These are phyloP conservation scores for Hippocampus zosterae DNA, from an alignment of 2,113 vertebrate genomes.

Conservation along the genomic window DNA sequence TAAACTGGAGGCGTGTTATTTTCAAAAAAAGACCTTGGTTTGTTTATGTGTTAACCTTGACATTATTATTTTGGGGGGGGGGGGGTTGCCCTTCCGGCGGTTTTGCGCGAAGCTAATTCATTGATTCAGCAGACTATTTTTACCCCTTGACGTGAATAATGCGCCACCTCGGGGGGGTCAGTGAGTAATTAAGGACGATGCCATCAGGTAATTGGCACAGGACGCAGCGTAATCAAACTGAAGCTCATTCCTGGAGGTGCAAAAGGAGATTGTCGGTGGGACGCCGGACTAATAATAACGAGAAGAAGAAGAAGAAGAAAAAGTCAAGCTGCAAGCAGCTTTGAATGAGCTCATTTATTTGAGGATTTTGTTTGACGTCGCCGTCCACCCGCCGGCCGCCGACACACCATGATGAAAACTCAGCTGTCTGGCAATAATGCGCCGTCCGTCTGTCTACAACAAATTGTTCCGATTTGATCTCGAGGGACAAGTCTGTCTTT, in stretches of 20 bases:
- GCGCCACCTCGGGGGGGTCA: conserved; percentile 9
- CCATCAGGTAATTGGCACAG: conserved; percentile 28
- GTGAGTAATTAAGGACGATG: conserved; percentile 25
- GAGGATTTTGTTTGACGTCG: background rate
- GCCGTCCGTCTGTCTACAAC: background rate
- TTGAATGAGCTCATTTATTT: background rate
- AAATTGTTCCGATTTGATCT: background rate
- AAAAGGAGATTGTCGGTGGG: conserved; percentile 9
- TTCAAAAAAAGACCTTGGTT: conserved; percentile 8
- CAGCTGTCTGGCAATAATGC: background rate
- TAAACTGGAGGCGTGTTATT: conserved; percentile 1
- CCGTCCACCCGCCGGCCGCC: background rate
- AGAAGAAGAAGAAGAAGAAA: background rate
- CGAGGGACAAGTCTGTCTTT: too few species aligned
- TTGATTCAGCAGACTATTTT: conserved; percentile 19
- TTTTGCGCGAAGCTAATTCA: background rate
- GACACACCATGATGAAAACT: background rate
- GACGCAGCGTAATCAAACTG: conserved; percentile 5
- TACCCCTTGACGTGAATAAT: conserved; percentile 19
- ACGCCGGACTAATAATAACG: background rate
- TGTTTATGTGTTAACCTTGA: conserved; percentile 1
- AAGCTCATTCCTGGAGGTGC: conserved; percentile 19
- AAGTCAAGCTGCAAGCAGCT: background rate
- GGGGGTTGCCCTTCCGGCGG: background rate
- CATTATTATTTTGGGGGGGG: too few species aligned